Conservation (phyloP, 2,888 invertebrate genomes). For the Dermolepida albohirtum region DNA sequence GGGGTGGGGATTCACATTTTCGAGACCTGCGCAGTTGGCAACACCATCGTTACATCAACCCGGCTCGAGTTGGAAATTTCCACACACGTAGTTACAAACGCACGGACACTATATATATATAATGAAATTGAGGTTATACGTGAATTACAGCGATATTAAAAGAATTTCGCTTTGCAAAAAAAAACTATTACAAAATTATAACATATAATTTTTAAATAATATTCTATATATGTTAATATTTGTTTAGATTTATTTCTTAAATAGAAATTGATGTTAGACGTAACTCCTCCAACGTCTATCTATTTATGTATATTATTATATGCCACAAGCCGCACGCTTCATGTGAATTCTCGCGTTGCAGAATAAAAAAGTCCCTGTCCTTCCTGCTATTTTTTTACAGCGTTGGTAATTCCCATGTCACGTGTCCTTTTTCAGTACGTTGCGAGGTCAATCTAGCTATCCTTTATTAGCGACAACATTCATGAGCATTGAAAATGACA, state of each 20-base stretch:
- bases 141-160: constrained; percentile 17
- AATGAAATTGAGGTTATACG: constrained; percentile 40
- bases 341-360: constrained; percentile 18
- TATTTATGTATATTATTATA: constrained; percentile 18
- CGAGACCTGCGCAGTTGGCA: constrained; percentile 41
- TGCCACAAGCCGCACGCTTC: constrained; percentile 9
- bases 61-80: constrained; percentile 39
- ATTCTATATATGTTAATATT: constrained; percentile 1
- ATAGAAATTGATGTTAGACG: background rate
- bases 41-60: constrained; percentile 35
- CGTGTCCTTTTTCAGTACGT: constrained; percentile 10
- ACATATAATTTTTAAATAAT: constrained; percentile 5
- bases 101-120: constrained; percentile 28
- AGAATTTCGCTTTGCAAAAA: background rate
- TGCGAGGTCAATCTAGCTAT: constrained; percentile 12
- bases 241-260: background rate
- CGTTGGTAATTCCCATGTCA: constrained; percentile 32
- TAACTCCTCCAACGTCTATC: constrained; percentile 20
- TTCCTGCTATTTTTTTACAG: constrained; percentile 27
- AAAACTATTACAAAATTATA: background rate
- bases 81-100: constrained; percentile 30
- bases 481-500: constrained; percentile 53
- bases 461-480: constrained; percentile 6
- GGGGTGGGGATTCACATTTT: constrained; percentile 46
- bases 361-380: constrained; percentile 25